phyloP scores from a whole-genome alignment of 1,140 invertebrate species.

The Brachionus rubens region DNA sequence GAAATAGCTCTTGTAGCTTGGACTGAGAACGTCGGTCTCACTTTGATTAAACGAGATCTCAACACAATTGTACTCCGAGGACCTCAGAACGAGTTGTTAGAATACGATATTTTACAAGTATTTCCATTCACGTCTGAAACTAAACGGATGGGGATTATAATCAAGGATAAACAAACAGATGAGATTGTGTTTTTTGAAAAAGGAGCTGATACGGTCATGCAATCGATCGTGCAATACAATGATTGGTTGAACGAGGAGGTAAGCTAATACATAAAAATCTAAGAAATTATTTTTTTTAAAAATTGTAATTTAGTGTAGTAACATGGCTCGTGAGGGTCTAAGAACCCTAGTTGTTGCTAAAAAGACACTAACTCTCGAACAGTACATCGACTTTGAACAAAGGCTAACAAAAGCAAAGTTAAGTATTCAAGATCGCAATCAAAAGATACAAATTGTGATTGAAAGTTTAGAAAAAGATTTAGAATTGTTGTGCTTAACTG shows the following conservation, averaged over 20 bases:
- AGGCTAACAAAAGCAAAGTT: constrained; percentile 49
- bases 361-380: constrained; percentile 79
- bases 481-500: constrained; percentile 91
- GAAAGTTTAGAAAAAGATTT: constrained; percentile 86
- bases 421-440: constrained; percentile 66
- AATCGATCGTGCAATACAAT: constrained; percentile 84
- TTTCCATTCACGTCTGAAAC: constrained; percentile 98
- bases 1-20: constrained; percentile 82
- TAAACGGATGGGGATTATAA: constrained; percentile 98
- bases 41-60: constrained; percentile 71
- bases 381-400: constrained; percentile 85
- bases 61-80: constrained; percentile 74
- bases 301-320: constrained; percentile 68
- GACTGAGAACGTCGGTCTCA: constrained; percentile 69
- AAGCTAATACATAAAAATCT: background rate
- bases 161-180: constrained; percentile 74
- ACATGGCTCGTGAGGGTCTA: constrained; percentile 92
- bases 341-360: constrained; percentile 93
- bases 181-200: constrained; percentile 95
- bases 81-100: constrained; percentile 66
- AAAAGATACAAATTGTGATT: constrained; percentile 81
- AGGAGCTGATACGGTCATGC: constrained; percentile 94
- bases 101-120: constrained; percentile 85
- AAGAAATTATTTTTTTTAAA: background rate
- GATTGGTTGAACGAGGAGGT: constrained; percentile 90